These are phyloP conservation scores for Phocoena sinus DNA, from an alignment of 2,113 vertebrate species.

Conservation along the genomic window DNA sequence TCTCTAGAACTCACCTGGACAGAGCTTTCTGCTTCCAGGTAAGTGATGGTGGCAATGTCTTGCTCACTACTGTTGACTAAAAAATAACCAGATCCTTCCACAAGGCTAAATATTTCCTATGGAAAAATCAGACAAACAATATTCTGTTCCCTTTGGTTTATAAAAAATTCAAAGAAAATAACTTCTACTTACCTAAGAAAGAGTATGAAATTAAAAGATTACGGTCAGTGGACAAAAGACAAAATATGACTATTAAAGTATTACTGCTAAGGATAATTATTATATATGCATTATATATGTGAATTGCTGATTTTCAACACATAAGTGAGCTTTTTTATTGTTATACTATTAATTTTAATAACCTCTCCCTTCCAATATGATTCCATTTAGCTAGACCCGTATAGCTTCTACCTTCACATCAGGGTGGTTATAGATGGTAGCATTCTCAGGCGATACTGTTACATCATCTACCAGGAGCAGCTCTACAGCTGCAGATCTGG, in stretches of 20 bases:
- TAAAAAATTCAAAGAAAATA: constrained; percentile 17
- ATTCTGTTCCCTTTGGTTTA: not conserved
- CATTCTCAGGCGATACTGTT: constrained; percentile 56
- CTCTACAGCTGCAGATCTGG: constrained; percentile 65
- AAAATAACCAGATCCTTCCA: constrained; percentile 82
- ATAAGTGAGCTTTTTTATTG: not conserved
- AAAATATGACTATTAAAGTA: not conserved
- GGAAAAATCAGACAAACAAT: constrained; percentile 7
- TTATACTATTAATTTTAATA: not conserved
- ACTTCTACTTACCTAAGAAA: not conserved
- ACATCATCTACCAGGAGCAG: constrained; percentile 80
- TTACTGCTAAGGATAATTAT: not conserved
- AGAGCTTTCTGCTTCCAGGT: constrained; percentile 71
- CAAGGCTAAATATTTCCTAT: constrained; percentile 76
- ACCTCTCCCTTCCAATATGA: not conserved
- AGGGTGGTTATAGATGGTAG: constrained; percentile 80
- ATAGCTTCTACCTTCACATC: constrained; percentile 71
- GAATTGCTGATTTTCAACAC: not conserved
- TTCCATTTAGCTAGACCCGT: not conserved
- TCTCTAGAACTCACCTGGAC: constrained; percentile 69
- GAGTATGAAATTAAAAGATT: not conserved
- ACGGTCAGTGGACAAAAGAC: not conserved
- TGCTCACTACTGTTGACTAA: constrained; percentile 71
- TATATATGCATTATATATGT: not conserved
- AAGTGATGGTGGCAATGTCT: constrained; percentile 67